Evolutionary conservation across 2,797 vertebrate genomes (phyloP), one percentile per base, ranked within the genome.

Genomic region (Oryzias dopingdopingensis): DNA sequence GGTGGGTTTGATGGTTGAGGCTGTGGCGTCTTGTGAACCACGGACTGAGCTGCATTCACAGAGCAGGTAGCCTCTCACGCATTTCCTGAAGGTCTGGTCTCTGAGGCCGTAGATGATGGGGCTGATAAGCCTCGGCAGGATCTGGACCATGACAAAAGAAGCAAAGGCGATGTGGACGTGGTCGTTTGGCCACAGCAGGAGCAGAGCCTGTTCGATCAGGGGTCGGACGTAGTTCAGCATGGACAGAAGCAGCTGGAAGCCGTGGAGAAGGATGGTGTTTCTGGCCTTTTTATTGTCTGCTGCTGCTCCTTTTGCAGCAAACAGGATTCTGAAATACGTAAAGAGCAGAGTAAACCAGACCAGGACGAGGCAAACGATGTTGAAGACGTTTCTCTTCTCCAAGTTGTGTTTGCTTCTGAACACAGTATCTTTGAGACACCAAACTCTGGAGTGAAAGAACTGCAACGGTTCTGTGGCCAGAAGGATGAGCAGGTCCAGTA

Each of bases 331-430:
- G 4, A 87, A 54, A 44, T 92, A 92, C 1, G 87, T 83, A 32
- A 69, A 90, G 32, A 89, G 20, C 7, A 90, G 57, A 1, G 53
- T 76, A 26, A 86, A 8, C 86, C 88, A 90, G 17, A 92, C 80
- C 20, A 42, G 16, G n/a, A 65, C 37, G 5, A 89, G 53, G 32
- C 48, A 88, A 4, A 88, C 4, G 0, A 15, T 24, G n/a, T 81
- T 58, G 5, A 65, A 65, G 16, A 76, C 42, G 1, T 81, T 63
- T 6, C 53, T 69, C 42, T 76, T 82, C 20, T 62, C 18, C 4
- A 41, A 0, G 22, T 29, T 58, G 1, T 57, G 1, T 10, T 62
- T 67, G 15, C 77, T 65, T 5, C 4, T 6, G 29, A 89, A 88
- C 2, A 91, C 1, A 1, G 2, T 42, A 0, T 82, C 61, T 3